A percentile compares a stretch with the other conserved stretches of the same genome.
These are phyloP conservation scores for Anhinga anhinga DNA, from an alignment of 2,113 vertebrate genomes.

Conservation along the genomic window DNA sequence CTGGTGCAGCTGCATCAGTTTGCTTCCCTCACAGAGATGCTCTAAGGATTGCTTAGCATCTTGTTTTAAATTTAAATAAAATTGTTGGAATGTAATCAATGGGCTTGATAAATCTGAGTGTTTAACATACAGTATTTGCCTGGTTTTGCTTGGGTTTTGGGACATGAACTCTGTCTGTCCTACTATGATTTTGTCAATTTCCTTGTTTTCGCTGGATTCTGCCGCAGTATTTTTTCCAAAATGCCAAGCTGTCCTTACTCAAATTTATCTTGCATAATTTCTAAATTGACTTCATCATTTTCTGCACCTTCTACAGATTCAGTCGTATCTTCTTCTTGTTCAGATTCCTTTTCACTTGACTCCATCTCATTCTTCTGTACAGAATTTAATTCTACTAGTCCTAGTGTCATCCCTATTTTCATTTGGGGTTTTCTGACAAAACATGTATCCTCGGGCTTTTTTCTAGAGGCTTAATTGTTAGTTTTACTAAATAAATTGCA, in stretches of 20 bases:
- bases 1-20: constrained; percentile 70
- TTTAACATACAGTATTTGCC: not conserved
- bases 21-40: constrained; percentile 59
- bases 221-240: not conserved
- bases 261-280: not conserved
- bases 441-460: not conserved
- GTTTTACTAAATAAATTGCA: not conserved
- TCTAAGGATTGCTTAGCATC: constrained; percentile 26
- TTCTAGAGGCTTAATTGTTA: not conserved
- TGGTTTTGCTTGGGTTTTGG: not conserved
- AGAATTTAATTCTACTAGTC: not conserved
- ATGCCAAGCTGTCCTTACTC: not conserved
- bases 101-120: not conserved
- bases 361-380: not conserved
- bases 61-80: constrained; percentile 42
- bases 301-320: not conserved
- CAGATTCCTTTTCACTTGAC: not conserved
- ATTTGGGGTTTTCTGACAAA: not conserved
- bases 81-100: constrained; percentile 36
- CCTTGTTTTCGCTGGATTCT: not conserved
- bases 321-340: not conserved
- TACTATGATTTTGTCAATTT: not conserved
- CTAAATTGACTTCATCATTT: not conserved
- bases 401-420: not conserved
- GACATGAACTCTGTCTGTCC: not conserved